Conservation (phyloP, 2,888 invertebrate species). For the Drosophila koepferae region DNA sequence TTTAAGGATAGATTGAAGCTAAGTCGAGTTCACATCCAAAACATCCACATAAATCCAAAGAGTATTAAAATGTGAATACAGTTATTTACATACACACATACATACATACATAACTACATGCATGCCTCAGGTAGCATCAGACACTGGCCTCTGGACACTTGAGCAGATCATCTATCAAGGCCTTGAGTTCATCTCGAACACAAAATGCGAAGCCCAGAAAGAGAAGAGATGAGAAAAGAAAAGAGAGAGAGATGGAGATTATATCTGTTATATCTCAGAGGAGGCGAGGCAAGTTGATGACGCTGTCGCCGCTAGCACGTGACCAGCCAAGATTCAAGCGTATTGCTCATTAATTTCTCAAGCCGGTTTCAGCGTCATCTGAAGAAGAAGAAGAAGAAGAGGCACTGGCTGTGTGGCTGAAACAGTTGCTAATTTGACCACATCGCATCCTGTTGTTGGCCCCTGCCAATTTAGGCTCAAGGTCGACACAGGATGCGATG, state of each 20-base stretch:
- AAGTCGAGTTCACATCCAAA: background rate
- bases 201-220: slow-evolving; percentile 15
- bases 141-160: slow-evolving; percentile 19
- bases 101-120: slow-evolving; percentile 3
- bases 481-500: slow-evolving; percentile 57
- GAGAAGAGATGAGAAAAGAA: background rate
- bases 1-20: background rate
- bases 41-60: background rate
- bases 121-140: slow-evolving; percentile 12
- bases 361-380: slow-evolving; percentile 54
- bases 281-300: slow-evolving; percentile 28
- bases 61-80: slow-evolving; percentile 26
- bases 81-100: slow-evolving; percentile 13
- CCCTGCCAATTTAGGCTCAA: slow-evolving; percentile 15
- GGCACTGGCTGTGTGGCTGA: slow-evolving; percentile 10
- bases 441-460: slow-evolving; percentile 57
- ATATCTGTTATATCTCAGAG: background rate
- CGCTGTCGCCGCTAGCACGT: slow-evolving; percentile 56
- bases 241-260: background rate
- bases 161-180: slow-evolving; percentile 26
- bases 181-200: slow-evolving; percentile 57
- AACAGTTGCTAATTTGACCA: slow-evolving; percentile 14
- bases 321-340: slow-evolving; percentile 36
- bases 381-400: background rate
- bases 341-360: slow-evolving; percentile 56